Evolutionary conservation across 2,113 vertebrate species (phyloP).

Genomic region (Phalacrocorax pelagicus): DNA sequence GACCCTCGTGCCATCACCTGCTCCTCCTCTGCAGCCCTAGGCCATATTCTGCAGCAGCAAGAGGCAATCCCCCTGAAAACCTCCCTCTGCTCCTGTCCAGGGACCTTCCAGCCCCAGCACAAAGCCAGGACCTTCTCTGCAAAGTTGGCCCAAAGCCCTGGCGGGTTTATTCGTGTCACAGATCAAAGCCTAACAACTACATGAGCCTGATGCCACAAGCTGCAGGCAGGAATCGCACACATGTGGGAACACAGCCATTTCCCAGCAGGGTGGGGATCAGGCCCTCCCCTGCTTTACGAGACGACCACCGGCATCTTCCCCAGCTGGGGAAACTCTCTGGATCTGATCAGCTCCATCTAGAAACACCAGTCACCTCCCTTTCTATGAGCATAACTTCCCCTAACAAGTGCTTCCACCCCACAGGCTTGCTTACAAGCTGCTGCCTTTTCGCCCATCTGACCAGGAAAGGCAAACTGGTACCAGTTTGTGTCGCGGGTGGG

Average conservation of each 20-base stretch:
- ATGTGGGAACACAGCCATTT: background rate
- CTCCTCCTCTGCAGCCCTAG: background rate
- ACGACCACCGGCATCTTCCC: background rate
- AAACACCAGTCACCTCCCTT: background rate
- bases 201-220: constrained; percentile 13
- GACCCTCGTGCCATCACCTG: background rate
- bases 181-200: constrained; percentile 18
- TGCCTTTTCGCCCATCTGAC: background rate
- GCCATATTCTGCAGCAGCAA: background rate
- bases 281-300: background rate
- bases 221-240: background rate
- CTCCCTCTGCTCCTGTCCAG: background rate
- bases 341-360: background rate
- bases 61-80: background rate
- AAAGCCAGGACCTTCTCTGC: background rate
- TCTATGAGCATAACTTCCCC: background rate
- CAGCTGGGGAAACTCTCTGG: background rate
- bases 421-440: background rate
- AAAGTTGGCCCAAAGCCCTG: background rate
- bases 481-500: background rate
- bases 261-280: background rate
- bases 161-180: constrained; percentile 24
- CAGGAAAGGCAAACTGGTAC: background rate
- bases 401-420: background rate
- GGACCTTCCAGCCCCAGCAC: background rate